Conservation (phyloP, 2,888 invertebrate genomes). For the Philereme transversata region DNA sequence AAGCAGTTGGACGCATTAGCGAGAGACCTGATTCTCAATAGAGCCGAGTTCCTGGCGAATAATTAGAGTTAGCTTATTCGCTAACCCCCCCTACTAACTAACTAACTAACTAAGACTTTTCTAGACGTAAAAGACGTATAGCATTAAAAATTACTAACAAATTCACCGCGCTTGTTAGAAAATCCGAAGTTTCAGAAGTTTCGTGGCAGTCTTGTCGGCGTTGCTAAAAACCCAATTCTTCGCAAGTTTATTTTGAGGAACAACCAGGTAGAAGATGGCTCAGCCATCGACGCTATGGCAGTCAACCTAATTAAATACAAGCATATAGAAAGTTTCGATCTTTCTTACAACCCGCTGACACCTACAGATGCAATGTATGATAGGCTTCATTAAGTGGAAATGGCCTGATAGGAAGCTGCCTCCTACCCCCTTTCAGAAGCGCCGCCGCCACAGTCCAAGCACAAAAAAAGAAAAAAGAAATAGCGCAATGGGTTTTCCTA, state of each 20-base stretch:
- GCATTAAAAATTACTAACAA: slow-evolving; percentile 57
- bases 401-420: slow-evolving; percentile 65
- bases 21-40: slow-evolving; percentile 57
- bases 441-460: slow-evolving; percentile 1
- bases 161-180: slow-evolving; percentile 49
- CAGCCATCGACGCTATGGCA: too few species aligned
- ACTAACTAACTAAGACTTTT: too few species aligned
- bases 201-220: slow-evolving; percentile 45
- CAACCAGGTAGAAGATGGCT: slow-evolving; percentile 50
- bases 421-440: slow-evolving; percentile 52
- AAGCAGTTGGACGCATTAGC: slow-evolving; percentile 46
- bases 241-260: slow-evolving; percentile 56
- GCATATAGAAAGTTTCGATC: slow-evolving; percentile 47
- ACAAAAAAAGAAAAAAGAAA: slow-evolving; percentile 20
- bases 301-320: too few species aligned
- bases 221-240: slow-evolving; percentile 46
- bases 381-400: slow-evolving; percentile 57
- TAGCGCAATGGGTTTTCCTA: slow-evolving; percentile 1
- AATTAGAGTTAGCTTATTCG: slow-evolving; percentile 50
- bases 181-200: slow-evolving; percentile 51
- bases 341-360: slow-evolving; percentile 61
- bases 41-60: slow-evolving; percentile 55
- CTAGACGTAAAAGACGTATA: slow-evolving; percentile 26
- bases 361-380: slow-evolving; percentile 50
- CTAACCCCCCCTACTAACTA: slow-evolving; percentile 53